Evolutionary conservation across 2,888 invertebrate genomes (phyloP), one percentile per base, ranked within the genome.

Genomic region (Philaethria dido): DNA sequence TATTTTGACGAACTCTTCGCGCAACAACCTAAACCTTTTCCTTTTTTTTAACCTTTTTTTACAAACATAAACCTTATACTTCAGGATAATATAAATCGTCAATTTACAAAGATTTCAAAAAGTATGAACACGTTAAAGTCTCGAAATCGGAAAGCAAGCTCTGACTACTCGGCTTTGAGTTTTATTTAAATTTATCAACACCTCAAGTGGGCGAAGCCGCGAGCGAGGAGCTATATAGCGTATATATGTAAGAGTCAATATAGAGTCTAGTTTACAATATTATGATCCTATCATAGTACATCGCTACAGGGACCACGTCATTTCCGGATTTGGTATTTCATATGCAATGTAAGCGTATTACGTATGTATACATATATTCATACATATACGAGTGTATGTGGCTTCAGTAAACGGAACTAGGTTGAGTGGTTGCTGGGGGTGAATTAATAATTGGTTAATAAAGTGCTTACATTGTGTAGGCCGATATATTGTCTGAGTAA

Each of bases 381-480:
- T 42, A n/a, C 4, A 22, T n/a, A 33, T 57, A 57, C 22, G 22
- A 39, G 55, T 57, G 20, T 42, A 57, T 42, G 22, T 57, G 22
- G 39, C 39, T 57, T 57, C 39, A 42, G 57, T 57, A 57, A 57
- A 57, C 57, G 57, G 57, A 57, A 57, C 57, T 57, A 57, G 57
- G 57, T 57, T 57, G 57, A 50, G 57, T 50, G n/a, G 25, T 54
- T 55, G 36, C 42, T 57, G 57, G 57, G 55, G 57, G 57, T 57
- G 57, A 57, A 57, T 57, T 57, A 39, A 42, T 57, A 57, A 57
- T 57, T 57, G 57, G 42, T 16, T 57, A 57, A 57, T 57, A 57
- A 57, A 57, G 57, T 57, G 22, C 39, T 13, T 55, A 57, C 57
- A 57, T 57, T 57, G 57, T 57, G 42, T 22, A 3, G 42, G n/a